Conservation (phyloP, 2,113 vertebrate genomes). For the Cottus gobio region DNA sequence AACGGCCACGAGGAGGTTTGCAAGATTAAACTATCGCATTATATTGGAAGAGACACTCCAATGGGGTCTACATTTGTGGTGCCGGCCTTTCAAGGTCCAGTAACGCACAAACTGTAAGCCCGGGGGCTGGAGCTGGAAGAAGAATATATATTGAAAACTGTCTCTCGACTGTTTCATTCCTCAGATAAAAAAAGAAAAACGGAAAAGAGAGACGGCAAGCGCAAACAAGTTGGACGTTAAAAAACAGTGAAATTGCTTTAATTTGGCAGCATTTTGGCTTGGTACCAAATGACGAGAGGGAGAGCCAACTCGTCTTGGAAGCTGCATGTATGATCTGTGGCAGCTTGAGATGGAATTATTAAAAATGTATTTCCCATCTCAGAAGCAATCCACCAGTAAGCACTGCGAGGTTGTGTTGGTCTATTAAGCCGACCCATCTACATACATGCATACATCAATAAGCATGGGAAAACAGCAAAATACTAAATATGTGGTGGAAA, state of each 20-base stretch:
- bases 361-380: slow-evolving; percentile 15
- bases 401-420: not conserved
- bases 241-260: slow-evolving; percentile 1
- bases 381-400: not conserved
- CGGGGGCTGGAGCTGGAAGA: not conserved
- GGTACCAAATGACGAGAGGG: slow-evolving; percentile 6
- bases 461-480: not conserved
- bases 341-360: slow-evolving; percentile 15
- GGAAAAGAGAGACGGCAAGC: not conserved
- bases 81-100: not conserved
- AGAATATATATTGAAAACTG: not conserved
- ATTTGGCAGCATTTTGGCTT: slow-evolving; percentile 21
- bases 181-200: not conserved
- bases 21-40: not conserved
- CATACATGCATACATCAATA: not conserved
- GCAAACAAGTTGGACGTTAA: slow-evolving; percentile 2
- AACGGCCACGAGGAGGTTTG: not conserved
- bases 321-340: slow-evolving; percentile 20
- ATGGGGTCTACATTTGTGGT: not conserved
- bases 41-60: not conserved
- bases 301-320: slow-evolving; percentile 25
- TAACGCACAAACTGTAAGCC: not conserved
- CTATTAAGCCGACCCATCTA: not conserved
- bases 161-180: not conserved
- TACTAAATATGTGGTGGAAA: not conserved